phyloP scores from a whole-genome alignment of 2,888 invertebrate genomes.

The Apodemia hepburni region DNA sequence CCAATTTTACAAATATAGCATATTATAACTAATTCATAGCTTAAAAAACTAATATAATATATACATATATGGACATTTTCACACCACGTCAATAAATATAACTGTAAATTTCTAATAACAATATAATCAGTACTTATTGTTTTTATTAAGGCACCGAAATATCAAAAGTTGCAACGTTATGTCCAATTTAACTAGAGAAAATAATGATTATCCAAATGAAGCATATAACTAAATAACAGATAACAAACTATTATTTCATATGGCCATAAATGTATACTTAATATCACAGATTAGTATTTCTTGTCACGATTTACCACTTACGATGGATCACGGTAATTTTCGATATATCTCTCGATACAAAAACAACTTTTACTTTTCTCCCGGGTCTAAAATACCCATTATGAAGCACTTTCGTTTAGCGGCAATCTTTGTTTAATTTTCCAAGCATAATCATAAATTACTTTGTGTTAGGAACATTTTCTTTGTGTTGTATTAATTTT shows the following conservation, averaged over 20 bases:
- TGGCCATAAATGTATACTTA: not conserved
- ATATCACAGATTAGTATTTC: slow-evolving; percentile 1
- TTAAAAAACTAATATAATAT: too few species aligned
- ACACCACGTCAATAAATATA: too few species aligned
- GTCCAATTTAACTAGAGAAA: not conserved
- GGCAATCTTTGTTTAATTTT: slow-evolving; percentile 5
- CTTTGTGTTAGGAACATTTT: not conserved
- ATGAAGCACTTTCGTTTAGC: slow-evolving; percentile 10
- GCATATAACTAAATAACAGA: not conserved
- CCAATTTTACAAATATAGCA: too few species aligned
- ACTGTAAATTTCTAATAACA: too few species aligned
- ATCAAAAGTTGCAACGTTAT: too few species aligned
- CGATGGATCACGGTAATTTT: slow-evolving; percentile 8
- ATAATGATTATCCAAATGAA: not conserved
- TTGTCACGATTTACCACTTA: slow-evolving; percentile 2
- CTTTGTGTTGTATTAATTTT: not conserved
- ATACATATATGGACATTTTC: too few species aligned
- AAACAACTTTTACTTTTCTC: slow-evolving; percentile 27
- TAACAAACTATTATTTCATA: not conserved
- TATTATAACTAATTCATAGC: too few species aligned
- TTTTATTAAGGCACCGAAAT: too few species aligned
- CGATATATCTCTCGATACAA: slow-evolving; percentile 15
- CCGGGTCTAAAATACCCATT: not conserved
- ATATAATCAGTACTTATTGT: too few species aligned
- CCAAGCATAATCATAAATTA: slow-evolving; percentile 1